A percentile compares a stretch with the other conserved stretches of the same genome.
phyloP scores from a whole-genome alignment of 2,888 invertebrate genomes.

The Beris morrisii region DNA sequence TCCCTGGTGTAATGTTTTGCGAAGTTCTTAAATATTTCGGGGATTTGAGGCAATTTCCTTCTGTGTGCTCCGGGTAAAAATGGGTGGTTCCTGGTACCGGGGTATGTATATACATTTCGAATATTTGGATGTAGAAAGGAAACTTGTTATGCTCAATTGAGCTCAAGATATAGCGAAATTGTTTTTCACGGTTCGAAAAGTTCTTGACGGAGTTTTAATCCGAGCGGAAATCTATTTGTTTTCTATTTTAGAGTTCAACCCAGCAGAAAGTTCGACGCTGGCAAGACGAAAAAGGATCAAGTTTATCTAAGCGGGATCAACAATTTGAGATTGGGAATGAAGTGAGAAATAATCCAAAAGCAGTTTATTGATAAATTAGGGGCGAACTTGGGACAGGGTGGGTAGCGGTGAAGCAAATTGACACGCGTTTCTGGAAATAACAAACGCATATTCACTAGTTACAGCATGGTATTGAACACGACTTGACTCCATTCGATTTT shows the following conservation, averaged over 20 bases:
- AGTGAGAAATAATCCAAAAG: no score
- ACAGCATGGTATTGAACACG: no score
- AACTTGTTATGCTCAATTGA: slow-evolving; percentile 8
- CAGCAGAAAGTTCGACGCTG: no score
- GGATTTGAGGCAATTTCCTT: slow-evolving; percentile 20
- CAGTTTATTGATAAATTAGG: no score
- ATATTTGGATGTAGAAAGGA: slow-evolving; percentile 5
- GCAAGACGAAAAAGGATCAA: no score
- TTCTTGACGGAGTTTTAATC: slow-evolving; percentile 13
- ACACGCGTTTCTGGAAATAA: no score
- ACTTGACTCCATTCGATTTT: no score
- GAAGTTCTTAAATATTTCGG: slow-evolving; percentile 30
- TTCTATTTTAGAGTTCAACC: slow-evolving; percentile 11
- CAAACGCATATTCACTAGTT: no score
- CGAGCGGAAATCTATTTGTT: slow-evolving; percentile 15
- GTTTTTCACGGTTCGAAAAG: background rate
- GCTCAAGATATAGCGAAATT: slow-evolving; percentile 7
- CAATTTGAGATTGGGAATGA: no score
- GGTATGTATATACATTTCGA: slow-evolving; percentile 5
- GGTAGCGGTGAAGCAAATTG: no score
- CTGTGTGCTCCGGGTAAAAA: background rate
- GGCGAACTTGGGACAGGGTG: no score
- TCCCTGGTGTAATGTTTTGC: slow-evolving; percentile 26
- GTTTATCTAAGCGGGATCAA: no score
- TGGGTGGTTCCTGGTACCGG: background rate